phyloP scores from a whole-genome alignment of 2,888 invertebrate species.

The Parapristionchus giblindavisi region DNA sequence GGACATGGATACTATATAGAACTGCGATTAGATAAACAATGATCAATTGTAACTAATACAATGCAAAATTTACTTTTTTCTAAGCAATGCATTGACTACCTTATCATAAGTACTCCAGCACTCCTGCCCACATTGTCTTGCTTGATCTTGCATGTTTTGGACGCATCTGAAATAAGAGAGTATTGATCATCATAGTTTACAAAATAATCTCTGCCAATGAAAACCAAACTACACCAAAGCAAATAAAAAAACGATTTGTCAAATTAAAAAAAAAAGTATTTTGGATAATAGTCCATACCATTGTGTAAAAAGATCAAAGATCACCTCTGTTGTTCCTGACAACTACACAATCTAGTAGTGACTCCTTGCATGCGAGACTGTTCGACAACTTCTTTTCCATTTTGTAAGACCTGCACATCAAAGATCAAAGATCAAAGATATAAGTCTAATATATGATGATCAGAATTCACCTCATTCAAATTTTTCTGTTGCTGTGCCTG shows the following conservation, averaged over 20 bases:
- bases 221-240: not conserved
- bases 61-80: too few species aligned
- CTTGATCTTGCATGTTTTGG: conserved; percentile 34
- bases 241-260: not conserved
- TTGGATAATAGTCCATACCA: not conserved
- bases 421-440: conserved; percentile 12
- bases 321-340: conserved; percentile 37
- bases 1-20: too few species aligned
- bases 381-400: conserved; percentile 30
- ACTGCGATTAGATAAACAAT: too few species aligned
- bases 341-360: conserved; percentile 20
- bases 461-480: conserved; percentile 18
- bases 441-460: not conserved
- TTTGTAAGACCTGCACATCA: conserved; percentile 13
- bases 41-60: too few species aligned
- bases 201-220: not conserved
- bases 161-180: conserved; percentile 16
- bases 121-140: conserved; percentile 25
- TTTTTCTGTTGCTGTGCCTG: conserved; percentile 15
- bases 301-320: conserved; percentile 27
- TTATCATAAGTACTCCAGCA: conserved; percentile 32
- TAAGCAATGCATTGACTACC: too few species aligned
- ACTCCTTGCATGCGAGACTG: conserved; percentile 36
- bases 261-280: not conserved
- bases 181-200: not conserved